phyloP scores from a whole-genome alignment of 2,888 invertebrate genomes.

The Diloba caeruleocephala region DNA sequence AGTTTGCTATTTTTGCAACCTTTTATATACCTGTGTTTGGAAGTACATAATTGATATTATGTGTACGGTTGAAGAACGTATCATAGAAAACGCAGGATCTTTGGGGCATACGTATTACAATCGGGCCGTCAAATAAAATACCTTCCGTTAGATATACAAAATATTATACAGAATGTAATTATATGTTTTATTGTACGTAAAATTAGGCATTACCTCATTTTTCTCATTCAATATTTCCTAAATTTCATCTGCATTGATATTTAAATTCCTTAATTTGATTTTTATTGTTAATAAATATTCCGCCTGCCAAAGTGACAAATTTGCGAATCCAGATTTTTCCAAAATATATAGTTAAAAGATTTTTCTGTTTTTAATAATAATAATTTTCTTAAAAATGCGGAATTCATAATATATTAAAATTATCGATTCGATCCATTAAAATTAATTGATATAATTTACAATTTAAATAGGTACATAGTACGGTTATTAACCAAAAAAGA shows the following conservation, averaged over 20 bases:
- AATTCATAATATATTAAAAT: constrained; percentile 26
- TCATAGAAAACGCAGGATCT: too few species aligned
- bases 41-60: too few species aligned
- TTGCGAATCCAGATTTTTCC: neutral
- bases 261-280: constrained; percentile 41
- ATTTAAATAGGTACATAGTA: constrained; percentile 42
- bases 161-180: constrained; percentile 35
- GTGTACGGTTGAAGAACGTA: too few species aligned
- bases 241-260: constrained; percentile 40
- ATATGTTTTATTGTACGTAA: constrained; percentile 43
- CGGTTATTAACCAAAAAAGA: constrained; percentile 8
- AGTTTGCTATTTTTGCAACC: too few species aligned
- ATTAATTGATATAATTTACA: constrained; percentile 46
- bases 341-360: constrained; percentile 1
- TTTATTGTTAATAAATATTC: constrained; percentile 25
- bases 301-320: neutral
- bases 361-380: constrained; percentile 26
- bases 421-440: constrained; percentile 29
- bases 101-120: constrained; percentile 7
- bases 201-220: constrained; percentile 26
- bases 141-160: constrained; percentile 39
- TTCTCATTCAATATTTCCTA: constrained; percentile 7
- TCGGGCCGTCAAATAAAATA: constrained; percentile 21
- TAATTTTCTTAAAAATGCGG: constrained; percentile 14
- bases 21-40: too few species aligned